A percentile compares a stretch with the other conserved stretches of the same genome.
Conservation (phyloP, 2,888 invertebrate genomes). For the Phanerotoma sp. region DNA sequence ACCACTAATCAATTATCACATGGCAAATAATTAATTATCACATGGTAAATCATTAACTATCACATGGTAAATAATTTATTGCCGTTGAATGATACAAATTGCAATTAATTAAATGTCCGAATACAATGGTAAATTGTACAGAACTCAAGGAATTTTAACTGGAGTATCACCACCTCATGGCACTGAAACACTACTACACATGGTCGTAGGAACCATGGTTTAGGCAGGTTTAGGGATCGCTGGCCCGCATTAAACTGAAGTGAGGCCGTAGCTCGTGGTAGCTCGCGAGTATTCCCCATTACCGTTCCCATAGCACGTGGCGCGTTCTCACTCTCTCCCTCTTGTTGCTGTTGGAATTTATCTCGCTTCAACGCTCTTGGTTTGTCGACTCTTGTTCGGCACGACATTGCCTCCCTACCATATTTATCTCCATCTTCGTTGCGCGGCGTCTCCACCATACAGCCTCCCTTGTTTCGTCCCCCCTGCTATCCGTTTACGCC, state of each 20-base stretch:
- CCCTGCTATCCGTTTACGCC: slow-evolving; percentile 11
- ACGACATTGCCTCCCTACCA: slow-evolving; percentile 29
- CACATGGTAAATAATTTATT: too few species aligned
- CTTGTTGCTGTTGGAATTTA: slow-evolving; percentile 11
- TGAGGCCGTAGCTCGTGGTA: slow-evolving; percentile 32
- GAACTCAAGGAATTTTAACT: neutral
- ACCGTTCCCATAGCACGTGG: slow-evolving; percentile 54
- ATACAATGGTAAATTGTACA: too few species aligned
- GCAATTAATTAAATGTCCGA: too few species aligned
- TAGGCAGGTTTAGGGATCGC: slow-evolving; percentile 43
- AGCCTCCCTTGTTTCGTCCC: slow-evolving; percentile 34
- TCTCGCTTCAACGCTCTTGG: slow-evolving; percentile 22
- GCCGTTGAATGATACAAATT: too few species aligned
- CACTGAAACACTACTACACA: slow-evolving; percentile 38
- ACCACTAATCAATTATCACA: too few species aligned
- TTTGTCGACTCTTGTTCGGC: slow-evolving; percentile 20
- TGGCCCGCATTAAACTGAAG: slow-evolving; percentile 55
- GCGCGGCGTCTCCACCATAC: slow-evolving; percentile 25
- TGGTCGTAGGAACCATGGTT: slow-evolving; percentile 47
- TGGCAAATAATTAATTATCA: too few species aligned
- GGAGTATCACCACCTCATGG: slow-evolving; percentile 10
- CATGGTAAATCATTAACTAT: too few species aligned
- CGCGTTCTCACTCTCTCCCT: slow-evolving; percentile 38
- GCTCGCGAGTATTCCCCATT: slow-evolving; percentile 47
- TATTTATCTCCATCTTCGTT: slow-evolving; percentile 22